phyloP scores from a whole-genome alignment of 92 coral and sea anemone genomes.

The Paragorgia papillata region DNA sequence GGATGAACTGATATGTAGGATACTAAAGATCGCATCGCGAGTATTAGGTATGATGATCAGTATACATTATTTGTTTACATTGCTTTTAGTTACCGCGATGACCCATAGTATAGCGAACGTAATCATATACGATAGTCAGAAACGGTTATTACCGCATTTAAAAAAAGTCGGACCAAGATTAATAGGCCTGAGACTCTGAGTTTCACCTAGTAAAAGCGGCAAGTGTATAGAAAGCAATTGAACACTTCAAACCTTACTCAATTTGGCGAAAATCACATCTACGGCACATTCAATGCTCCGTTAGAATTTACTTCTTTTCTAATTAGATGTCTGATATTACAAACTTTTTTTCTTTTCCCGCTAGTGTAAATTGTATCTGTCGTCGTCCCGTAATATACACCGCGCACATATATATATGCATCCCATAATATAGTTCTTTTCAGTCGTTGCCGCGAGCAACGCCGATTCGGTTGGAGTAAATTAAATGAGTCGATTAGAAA shows the following conservation, averaged over 20 bases:
- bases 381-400: no score
- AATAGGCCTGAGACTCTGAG: no score
- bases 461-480: no score
- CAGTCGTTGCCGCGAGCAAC: no score
- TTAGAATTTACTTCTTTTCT: not conserved
- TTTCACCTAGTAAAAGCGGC: not conserved
- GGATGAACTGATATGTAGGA: slow-evolving; percentile 51
- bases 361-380: not conserved
- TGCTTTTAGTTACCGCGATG: slow-evolving; percentile 12
- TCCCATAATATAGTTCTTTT: no score
- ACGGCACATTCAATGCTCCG: not conserved
- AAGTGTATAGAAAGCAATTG: not conserved
- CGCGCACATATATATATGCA: not conserved
- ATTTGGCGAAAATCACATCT: not conserved
- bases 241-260: not conserved
- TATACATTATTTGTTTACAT: slow-evolving; percentile 29
- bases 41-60: slow-evolving; percentile 60
- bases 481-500: no score
- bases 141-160: no score
- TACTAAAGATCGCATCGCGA: slow-evolving; percentile 57
- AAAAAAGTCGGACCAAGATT: no score
- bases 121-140: no score
- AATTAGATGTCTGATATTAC: no score
- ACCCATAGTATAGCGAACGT: not conserved
- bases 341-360: no score